Conservation (phyloP, 2,113 vertebrate genomes). For the Mus spicilegus region DNA sequence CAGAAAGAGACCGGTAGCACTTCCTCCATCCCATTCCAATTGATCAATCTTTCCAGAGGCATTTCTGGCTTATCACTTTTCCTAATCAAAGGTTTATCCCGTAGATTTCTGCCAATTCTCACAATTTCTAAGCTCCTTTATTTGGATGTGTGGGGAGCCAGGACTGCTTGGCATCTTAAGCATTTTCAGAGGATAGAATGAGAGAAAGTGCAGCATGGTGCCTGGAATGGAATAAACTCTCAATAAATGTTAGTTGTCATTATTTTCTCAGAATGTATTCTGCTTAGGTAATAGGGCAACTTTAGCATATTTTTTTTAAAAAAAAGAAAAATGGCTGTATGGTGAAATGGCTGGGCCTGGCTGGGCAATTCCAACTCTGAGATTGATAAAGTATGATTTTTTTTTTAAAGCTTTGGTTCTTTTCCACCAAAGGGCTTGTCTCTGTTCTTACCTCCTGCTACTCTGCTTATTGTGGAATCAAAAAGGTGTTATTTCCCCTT, state of each 20-base stretch:
- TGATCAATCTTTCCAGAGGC: background rate
- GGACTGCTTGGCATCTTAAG: background rate
- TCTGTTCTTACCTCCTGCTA: background rate
- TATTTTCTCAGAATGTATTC: constrained; percentile 53
- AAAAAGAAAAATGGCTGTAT: background rate
- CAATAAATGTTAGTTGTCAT: constrained; percentile 26
- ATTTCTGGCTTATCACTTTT: background rate
- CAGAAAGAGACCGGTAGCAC: background rate
- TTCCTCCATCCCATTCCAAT: background rate
- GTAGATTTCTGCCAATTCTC: background rate
- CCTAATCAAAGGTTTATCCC: background rate
- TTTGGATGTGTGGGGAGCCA: background rate
- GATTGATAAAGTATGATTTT: constrained; percentile 20
- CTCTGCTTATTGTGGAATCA: background rate
- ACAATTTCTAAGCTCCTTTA: constrained; percentile 7
- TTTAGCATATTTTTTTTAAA: background rate
- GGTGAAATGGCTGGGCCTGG: background rate
- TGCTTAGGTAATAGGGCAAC: constrained; percentile 10
- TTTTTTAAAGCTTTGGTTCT: background rate
- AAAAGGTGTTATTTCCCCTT: background rate
- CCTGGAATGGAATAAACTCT: background rate
- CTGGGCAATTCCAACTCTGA: background rate
- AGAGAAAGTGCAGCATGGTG: constrained; percentile 44
- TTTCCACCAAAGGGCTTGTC: background rate
- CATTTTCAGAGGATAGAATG: constrained; percentile 21